phyloP scores from a whole-genome alignment of 2,113 vertebrate species.

The Salvelinus alpinus region DNA sequence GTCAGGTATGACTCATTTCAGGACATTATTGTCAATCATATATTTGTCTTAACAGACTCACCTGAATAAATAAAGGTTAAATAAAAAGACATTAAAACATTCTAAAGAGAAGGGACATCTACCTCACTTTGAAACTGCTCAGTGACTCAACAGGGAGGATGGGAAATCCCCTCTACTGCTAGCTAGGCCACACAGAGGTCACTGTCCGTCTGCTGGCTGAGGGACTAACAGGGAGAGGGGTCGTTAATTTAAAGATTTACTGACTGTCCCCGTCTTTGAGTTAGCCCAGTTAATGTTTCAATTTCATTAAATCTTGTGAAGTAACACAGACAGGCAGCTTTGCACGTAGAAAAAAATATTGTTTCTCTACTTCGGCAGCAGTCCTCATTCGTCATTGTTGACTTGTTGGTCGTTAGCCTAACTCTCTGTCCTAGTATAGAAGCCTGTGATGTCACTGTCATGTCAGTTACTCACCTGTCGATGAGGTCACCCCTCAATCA shows the following conservation, averaged over 20 bases:
- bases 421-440: constrained; percentile 35
- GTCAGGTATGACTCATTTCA: constrained; percentile 11
- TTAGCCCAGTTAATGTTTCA: background rate
- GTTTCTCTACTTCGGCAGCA: constrained; percentile 2
- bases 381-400: constrained; percentile 42
- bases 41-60: no score
- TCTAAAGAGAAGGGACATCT: constrained; percentile 2
- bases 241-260: constrained; percentile 52
- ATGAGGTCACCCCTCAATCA: background rate
- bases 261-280: constrained; percentile 33
- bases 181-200: constrained; percentile 47
- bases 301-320: constrained; percentile 43
- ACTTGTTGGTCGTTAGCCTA: constrained; percentile 24
- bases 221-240: constrained; percentile 38
- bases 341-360: constrained; percentile 21
- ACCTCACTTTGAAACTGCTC: constrained; percentile 42
- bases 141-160: constrained; percentile 42
- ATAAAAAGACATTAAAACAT: no score
- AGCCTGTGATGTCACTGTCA: constrained; percentile 51
- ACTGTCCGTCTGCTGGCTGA: constrained; percentile 26
- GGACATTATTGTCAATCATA: no score
- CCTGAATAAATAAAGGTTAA: no score
- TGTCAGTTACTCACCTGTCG: constrained; percentile 24
- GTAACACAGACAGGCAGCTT: constrained; percentile 26
- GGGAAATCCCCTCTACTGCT: constrained; percentile 19